Conservation (phyloP, 2,113 vertebrate species). For the Onychorhynchus coronatus region DNA sequence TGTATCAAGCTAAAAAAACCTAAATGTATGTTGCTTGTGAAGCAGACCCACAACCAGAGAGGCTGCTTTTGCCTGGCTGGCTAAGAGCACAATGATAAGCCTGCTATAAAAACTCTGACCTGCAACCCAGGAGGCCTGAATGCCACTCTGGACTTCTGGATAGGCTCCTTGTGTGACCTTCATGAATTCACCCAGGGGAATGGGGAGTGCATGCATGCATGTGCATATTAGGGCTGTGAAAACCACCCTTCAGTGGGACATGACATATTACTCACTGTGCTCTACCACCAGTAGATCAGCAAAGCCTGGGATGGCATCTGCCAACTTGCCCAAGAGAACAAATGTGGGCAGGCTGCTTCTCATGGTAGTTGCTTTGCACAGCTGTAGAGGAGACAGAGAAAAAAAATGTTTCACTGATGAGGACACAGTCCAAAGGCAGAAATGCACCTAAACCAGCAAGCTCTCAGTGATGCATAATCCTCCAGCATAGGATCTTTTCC, state of each 20-base stretch:
- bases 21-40: neutral
- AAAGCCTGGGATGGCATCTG: slow-evolving; percentile 80
- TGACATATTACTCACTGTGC: slow-evolving; percentile 77
- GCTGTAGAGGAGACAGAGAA: slow-evolving; percentile 42
- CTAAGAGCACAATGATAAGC: neutral
- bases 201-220: accelerated
- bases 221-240: neutral
- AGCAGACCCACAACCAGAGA: neutral
- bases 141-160: neutral
- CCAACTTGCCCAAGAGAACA: slow-evolving; percentile 85
- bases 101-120: neutral
- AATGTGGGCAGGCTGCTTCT: slow-evolving; percentile 77
- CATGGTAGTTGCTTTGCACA: slow-evolving; percentile 65
- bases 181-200: accelerated
- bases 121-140: neutral
- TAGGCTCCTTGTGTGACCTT: neutral
- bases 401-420: neutral
- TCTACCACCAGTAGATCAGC: slow-evolving; percentile 76
- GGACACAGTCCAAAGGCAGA: neutral
- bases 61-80: neutral
- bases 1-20: neutral
- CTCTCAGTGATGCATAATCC: neutral
- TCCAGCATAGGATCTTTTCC: neutral
- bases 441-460: neutral
- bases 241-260: neutral